Conservation (phyloP, 2,888 invertebrate species). For the Tryphoninae sp. region DNA sequence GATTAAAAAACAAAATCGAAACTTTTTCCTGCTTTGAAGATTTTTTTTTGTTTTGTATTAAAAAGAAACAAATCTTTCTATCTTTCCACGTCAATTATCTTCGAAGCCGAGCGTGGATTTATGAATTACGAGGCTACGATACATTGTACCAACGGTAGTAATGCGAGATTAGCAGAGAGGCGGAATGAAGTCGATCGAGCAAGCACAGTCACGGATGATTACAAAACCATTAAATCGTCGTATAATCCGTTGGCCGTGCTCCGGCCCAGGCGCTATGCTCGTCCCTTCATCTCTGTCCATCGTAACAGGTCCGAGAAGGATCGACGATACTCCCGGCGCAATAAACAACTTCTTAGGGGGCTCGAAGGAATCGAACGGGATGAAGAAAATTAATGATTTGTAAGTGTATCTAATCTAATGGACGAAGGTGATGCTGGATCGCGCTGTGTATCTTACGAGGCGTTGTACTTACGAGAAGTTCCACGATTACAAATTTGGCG, state of each 20-base stretch:
- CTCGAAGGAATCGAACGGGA: constrained; percentile 43
- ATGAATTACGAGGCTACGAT: constrained; percentile 16
- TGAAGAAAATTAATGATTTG: constrained; percentile 62
- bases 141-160: constrained; percentile 31
- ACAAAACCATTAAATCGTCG: constrained; percentile 63
- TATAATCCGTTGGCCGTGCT: constrained; percentile 43
- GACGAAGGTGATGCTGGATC: constrained; percentile 11
- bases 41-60: no score
- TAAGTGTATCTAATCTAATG: constrained; percentile 60
- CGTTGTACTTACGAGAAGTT: background rate
- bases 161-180: constrained; percentile 28
- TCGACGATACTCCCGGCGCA: constrained; percentile 58
- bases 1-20: no score
- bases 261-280: constrained; percentile 40
- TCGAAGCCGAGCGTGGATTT: background rate
- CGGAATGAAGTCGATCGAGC: constrained; percentile 39
- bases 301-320: constrained; percentile 23
- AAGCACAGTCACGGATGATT: constrained; percentile 59
- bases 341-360: constrained; percentile 61
- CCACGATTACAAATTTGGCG: background rate
- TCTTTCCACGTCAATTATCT: background rate
- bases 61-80: constrained; percentile 7
- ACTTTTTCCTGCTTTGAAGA: no score
- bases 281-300: constrained; percentile 31
- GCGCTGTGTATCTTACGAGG: constrained; percentile 6